Evolutionary conservation across 2,113 vertebrate genomes (phyloP), one percentile per base, ranked within the genome.

Genomic region (Pseudopodoces humilis): DNA sequence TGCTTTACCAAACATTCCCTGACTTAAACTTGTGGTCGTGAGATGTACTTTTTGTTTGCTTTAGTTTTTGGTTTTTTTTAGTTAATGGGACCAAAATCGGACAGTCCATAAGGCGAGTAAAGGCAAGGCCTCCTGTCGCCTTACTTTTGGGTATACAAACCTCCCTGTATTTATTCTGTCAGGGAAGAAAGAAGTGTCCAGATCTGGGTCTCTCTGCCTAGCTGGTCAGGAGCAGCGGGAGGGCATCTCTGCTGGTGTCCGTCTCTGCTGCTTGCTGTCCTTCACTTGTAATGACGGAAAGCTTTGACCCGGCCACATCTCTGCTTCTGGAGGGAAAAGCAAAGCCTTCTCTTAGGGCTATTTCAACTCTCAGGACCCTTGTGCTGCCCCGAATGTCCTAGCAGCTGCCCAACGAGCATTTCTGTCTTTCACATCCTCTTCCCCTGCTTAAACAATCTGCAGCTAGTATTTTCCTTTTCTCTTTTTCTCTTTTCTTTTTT

Each of bases 381-480:
- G 69, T 76, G 47, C 62, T 85, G 43, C 76, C 88, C 39, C 2
- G 15, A 46, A 68, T 87, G 21, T 68, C 50, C 53, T 13, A 75
- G 87, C 91, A 97, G 92, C 94, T 96, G 92, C 83, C 92, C 90
- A 37, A 11, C 12, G 53, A 80, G 60, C 80, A 50, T 69, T 93
- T 84, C 65, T 84, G 89, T 72, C 87, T 81, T 58, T 72, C 81
- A 94, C 83, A 62, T 55, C 37, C 64, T 69, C 86, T 85, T 84
- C 24, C 67, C 41, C 71, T 94, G 86, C 93, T 94, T 91, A 67
- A 88, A 86, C 77, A 83, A 78, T 50, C 83, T 77, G 80, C 79
- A 59, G 90, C 33, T 39, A 85, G 62, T 52, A 37, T 84, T 90
- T 95, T 74, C 39, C 23, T 83, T 44, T 76, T 50, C 35, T 56